Evolutionary conservation across 2,797 vertebrate species (phyloP).

Genomic region (Galagoides demidoff): DNA sequence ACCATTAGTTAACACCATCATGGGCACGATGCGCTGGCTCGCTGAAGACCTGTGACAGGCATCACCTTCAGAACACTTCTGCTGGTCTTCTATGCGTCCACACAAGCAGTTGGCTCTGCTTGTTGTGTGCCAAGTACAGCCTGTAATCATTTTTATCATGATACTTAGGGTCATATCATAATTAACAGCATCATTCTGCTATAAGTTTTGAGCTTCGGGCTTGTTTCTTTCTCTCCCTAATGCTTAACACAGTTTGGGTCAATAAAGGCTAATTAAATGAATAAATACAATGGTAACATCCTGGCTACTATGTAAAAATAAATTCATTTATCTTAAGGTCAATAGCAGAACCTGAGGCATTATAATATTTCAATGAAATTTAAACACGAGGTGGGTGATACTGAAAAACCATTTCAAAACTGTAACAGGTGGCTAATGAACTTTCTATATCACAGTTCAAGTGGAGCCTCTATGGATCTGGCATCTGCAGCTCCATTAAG

Average conservation of each 20-base stretch:
- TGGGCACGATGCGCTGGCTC: neutral
- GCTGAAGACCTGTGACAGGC: neutral
- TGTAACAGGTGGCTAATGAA: neutral
- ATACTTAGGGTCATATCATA: neutral
- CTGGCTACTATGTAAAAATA: neutral
- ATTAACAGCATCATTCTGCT: neutral
- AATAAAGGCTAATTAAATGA: neutral
- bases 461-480: neutral
- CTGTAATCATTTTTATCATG: neutral
- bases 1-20: neutral
- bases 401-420: neutral
- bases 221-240: neutral
- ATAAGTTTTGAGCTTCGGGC: neutral
- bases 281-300: neutral
- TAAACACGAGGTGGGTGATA: neutral
- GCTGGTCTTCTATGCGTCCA: neutral
- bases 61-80: neutral
- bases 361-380: neutral
- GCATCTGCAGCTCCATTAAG: rapidly evolving
- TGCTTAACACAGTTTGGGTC: neutral
- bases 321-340: neutral
- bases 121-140: neutral
- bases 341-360: neutral
- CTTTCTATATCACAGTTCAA: neutral
- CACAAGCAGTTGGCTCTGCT: neutral